These are phyloP conservation scores for Apamea epomidion DNA, from an alignment of 2,888 invertebrate species.

Conservation along the genomic window DNA sequence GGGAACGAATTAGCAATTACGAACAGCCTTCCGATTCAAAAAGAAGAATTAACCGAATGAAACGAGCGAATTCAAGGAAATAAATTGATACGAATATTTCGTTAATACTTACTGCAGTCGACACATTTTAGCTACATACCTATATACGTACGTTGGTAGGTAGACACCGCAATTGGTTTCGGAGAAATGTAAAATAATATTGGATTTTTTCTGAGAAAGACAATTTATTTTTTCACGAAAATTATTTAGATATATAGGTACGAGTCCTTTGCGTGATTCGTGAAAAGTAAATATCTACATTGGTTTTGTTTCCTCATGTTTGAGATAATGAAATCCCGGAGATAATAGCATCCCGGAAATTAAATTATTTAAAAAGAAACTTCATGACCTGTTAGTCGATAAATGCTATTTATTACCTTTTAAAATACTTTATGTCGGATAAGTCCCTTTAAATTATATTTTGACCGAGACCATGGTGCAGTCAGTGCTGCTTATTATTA, in stretches of 20 bases:
- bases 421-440: no score
- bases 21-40: slow-evolving; percentile 31
- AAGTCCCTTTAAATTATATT: no score
- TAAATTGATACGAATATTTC: slow-evolving; percentile 22
- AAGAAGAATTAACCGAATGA: not conserved
- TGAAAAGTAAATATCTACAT: not conserved
- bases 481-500: no score
- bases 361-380: no score
- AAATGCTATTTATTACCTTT: no score
- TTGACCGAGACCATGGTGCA: no score
- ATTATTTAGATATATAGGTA: no score
- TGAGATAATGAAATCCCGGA: no score
- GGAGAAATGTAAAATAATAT: not conserved
- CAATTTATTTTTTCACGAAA: no score
- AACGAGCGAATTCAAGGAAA: slow-evolving; percentile 19
- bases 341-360: no score
- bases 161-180: no score
- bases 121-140: not conserved
- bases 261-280: not conserved
- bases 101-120: not conserved
- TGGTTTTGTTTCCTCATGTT: not conserved
- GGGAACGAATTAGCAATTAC: slow-evolving; percentile 23
- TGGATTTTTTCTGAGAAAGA: not conserved
- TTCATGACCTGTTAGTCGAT: no score
- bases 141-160: not conserved